These are phyloP conservation scores for Zygaena filipendulae DNA, from an alignment of 2,888 invertebrate genomes.

Conservation along the genomic window DNA sequence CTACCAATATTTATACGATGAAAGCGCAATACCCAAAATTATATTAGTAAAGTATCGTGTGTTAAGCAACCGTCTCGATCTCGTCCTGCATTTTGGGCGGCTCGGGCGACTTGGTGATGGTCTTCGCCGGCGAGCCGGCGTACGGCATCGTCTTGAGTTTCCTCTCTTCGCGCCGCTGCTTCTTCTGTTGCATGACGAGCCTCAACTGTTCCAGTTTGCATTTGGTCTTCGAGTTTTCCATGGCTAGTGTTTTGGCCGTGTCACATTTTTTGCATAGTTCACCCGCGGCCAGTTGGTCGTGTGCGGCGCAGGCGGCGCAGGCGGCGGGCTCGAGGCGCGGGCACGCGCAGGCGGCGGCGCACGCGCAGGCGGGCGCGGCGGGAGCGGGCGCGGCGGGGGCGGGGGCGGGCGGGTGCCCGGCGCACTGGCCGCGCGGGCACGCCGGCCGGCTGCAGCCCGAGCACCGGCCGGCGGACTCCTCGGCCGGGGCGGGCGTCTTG, in stretches of 20 bases:
- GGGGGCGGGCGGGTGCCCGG: constrained; percentile 32
- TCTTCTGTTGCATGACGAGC: constrained; percentile 90
- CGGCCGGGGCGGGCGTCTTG: constrained; percentile 34
- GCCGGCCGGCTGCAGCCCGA: constrained; percentile 31
- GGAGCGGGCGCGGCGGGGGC: constrained; percentile 21
- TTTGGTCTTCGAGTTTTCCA: constrained; percentile 82
- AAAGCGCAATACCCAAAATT: too few relatives aligned
- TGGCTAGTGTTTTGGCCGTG: constrained; percentile 62
- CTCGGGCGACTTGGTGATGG: constrained; percentile 89
- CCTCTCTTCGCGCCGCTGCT: constrained; percentile 83
- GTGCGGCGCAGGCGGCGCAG: constrained; percentile 24
- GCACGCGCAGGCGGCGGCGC: constrained; percentile 27
- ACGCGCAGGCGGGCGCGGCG: constrained; percentile 28
- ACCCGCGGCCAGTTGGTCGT: constrained; percentile 22
- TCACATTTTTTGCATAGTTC: constrained; percentile 57
- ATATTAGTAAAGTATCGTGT: constrained; percentile 20
- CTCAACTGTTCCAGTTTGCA: constrained; percentile 89
- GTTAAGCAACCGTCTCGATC: constrained; percentile 52
- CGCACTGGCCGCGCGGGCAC: constrained; percentile 48
- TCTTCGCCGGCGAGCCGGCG: constrained; percentile 68
- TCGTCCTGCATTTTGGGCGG: constrained; percentile 81
- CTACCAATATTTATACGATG: too few relatives aligned
- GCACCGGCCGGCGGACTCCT: constrained; percentile 32
- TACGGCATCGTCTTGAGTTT: constrained; percentile 78
- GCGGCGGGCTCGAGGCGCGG: constrained; percentile 26